phyloP scores from a whole-genome alignment of 2,113 vertebrate species.

The Monopterus albus region DNA sequence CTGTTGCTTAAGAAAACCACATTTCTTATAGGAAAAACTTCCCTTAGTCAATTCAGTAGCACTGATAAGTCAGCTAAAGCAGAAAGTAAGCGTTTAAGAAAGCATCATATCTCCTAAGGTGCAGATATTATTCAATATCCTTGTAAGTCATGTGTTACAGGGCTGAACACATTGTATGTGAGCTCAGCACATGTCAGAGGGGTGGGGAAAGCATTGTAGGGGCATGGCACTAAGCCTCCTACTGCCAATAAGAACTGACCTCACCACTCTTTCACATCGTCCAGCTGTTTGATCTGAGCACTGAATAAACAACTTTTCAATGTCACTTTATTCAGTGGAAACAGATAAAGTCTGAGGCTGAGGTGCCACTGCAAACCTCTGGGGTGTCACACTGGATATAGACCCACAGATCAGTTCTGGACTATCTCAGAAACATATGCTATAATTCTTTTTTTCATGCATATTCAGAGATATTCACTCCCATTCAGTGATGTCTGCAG shows the following conservation, averaged over 20 bases:
- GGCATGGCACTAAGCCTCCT: slow-evolving; percentile 55
- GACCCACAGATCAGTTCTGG: slow-evolving; percentile 37
- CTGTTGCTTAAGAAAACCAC: slow-evolving; percentile 31
- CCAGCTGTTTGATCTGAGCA: slow-evolving; percentile 57
- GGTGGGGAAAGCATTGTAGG: slow-evolving; percentile 67
- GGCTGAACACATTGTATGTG: slow-evolving; percentile 46
- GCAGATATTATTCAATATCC: slow-evolving; percentile 67
- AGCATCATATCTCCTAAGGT: slow-evolving; percentile 67
- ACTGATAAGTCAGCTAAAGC: slow-evolving; percentile 49
- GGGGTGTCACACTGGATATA: slow-evolving; percentile 47
- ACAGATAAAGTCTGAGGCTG: slow-evolving; percentile 22
- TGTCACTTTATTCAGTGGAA: slow-evolving; percentile 24
- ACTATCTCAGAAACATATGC: slow-evolving; percentile 49
- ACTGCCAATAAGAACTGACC: slow-evolving; percentile 75
- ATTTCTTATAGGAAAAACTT: slow-evolving; percentile 31
- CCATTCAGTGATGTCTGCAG: slow-evolving; percentile 41
- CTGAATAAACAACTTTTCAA: slow-evolving; percentile 49
- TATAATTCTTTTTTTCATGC: slow-evolving; percentile 29
- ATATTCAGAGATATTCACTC: slow-evolving; percentile 37
- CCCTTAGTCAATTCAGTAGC: slow-evolving; percentile 35
- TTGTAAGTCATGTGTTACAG: slow-evolving; percentile 31
- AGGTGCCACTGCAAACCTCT: slow-evolving; percentile 34
- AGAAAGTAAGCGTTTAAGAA: slow-evolving; percentile 42
- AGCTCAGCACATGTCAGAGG: slow-evolving; percentile 68
- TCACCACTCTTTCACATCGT: slow-evolving; percentile 39